These are phyloP conservation scores for Coturnix japonica DNA, from an alignment of 2,113 vertebrate genomes.

Conservation along the genomic window DNA sequence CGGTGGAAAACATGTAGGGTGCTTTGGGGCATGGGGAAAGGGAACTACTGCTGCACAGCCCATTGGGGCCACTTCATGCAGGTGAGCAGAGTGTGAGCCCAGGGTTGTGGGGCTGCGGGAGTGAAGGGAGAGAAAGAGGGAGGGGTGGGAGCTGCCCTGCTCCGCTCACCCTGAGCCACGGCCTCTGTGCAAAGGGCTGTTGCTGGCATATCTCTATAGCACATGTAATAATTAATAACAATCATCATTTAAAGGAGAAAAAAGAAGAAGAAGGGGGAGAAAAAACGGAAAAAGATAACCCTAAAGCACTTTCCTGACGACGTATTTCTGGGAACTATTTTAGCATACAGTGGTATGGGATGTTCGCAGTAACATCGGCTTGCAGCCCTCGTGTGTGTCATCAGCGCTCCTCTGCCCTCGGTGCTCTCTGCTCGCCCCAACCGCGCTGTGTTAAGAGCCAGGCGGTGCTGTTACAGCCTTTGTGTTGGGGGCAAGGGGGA, in stretches of 20 bases:
- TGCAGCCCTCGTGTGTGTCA: neutral
- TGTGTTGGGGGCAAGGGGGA: accelerated
- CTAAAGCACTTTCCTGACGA: neutral
- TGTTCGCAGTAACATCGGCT: neutral
- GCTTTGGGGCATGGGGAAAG: neutral
- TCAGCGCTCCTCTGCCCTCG: neutral
- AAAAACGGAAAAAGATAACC: neutral
- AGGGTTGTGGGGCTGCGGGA: neutral
- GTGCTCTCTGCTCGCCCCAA: neutral
- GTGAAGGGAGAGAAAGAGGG: too few relatives aligned
- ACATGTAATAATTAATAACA: neutral
- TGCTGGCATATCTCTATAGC: neutral
- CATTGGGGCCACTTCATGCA: neutral
- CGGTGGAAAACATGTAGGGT: neutral
- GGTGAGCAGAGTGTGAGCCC: neutral
- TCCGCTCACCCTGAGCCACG: neutral
- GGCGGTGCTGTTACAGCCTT: neutral
- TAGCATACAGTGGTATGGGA: neutral
- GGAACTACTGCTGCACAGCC: too few relatives aligned
- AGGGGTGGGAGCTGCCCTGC: neutral
- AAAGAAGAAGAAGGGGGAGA: too few relatives aligned
- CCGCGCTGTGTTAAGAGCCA: neutral
- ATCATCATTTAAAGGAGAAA: neutral
- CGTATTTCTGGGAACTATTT: neutral
- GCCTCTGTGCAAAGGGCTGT: neutral